These are phyloP conservation scores for Silurus meridionalis DNA, from an alignment of 2,113 vertebrate species.

Conservation along the genomic window DNA sequence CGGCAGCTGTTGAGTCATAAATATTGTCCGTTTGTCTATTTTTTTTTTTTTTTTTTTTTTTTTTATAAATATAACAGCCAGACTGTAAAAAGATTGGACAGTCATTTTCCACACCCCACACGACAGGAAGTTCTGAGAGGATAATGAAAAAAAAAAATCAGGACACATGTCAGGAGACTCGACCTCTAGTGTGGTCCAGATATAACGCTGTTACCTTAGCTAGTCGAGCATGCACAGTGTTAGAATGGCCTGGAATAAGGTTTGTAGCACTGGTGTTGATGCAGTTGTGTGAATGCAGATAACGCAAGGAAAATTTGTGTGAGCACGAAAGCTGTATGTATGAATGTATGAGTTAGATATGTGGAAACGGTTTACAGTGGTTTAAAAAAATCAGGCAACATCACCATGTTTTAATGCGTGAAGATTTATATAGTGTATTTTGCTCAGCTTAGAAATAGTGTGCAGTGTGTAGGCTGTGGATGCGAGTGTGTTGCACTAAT, in stretches of 20 bases:
- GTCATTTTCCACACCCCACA: neutral
- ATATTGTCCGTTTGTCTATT: neutral
- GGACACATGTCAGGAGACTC: neutral
- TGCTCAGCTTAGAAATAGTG: neutral
- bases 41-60: too few relatives aligned
- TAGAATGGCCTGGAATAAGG: neutral
- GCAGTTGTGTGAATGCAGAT: neutral
- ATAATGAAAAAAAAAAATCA: neutral
- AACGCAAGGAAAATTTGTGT: neutral
- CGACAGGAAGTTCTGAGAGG: neutral
- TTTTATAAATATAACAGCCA: neutral
- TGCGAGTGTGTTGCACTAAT: too few relatives aligned
- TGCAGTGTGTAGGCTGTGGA: neutral
- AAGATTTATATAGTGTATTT: constrained; percentile 1
- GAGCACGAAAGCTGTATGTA: neutral
- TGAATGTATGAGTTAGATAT: neutral
- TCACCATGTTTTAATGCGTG: neutral
- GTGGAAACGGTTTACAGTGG: neutral
- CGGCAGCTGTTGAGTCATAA: neutral
- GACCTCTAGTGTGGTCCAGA: neutral
- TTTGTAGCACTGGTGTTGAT: neutral
- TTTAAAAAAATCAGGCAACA: neutral
- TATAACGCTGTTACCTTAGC: neutral
- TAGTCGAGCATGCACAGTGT: neutral
- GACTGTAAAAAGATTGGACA: neutral